Conservation (phyloP, 2,113 vertebrate species). For the Dinomys branickii region DNA sequence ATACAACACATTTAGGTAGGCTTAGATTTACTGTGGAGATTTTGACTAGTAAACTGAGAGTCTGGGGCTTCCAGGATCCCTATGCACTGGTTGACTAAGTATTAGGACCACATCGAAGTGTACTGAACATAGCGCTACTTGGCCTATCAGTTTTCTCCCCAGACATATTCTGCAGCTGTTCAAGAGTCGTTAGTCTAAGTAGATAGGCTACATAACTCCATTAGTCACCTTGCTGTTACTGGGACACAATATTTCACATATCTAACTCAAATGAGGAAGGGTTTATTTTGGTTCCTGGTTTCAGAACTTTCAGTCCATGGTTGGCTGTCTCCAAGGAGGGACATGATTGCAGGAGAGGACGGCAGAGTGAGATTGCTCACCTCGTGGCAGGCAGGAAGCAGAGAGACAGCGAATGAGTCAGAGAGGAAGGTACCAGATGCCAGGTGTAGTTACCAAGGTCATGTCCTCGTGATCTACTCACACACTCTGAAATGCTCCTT, state of each 20-base stretch:
- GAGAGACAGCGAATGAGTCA: background rate
- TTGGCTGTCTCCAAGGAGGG: background rate
- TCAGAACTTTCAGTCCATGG: background rate
- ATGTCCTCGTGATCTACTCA: background rate
- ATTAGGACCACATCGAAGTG: background rate
- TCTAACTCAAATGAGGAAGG: background rate
- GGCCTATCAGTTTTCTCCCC: background rate
- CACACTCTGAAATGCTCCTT: background rate
- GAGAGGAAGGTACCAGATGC: background rate
- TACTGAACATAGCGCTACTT: background rate
- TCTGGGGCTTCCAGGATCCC: background rate
- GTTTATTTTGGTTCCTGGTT: background rate
- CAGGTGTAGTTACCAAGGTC: background rate
- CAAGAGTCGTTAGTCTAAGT: background rate
- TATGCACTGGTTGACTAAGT: background rate
- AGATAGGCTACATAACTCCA: background rate
- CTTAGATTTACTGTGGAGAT: background rate
- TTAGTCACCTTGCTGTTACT: background rate
- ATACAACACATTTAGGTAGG: background rate
- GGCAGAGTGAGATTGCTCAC: background rate
- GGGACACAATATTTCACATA: background rate
- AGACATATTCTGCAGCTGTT: background rate
- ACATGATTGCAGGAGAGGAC: background rate
- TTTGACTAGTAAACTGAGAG: background rate
- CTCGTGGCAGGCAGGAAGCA: background rate